Evolutionary conservation across 1,140 invertebrate genomes (phyloP).

Genomic region (Drosophila sucinea): DNA sequence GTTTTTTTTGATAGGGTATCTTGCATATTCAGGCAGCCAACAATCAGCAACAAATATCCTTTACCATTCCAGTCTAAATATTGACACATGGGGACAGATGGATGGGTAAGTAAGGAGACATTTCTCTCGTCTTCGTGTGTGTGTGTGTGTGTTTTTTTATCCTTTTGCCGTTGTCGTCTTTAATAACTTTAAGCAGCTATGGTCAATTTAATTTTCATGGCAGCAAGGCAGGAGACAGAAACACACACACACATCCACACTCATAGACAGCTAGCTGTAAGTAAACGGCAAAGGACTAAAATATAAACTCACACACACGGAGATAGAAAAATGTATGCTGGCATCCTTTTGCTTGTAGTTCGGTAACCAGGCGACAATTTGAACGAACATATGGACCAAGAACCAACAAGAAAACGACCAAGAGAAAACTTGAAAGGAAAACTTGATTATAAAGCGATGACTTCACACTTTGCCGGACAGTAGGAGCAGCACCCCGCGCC

Average conservation of each 20-base stretch:
- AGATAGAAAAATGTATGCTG: constrained; percentile 46
- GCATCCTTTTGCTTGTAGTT: constrained; percentile 39
- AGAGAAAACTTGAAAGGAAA: constrained; percentile 76
- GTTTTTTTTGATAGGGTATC: constrained; percentile 2
- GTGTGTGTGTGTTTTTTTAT: constrained; percentile 33
- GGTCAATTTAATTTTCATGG: constrained; percentile 82
- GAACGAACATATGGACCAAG: constrained; percentile 66
- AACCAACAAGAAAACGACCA: constrained; percentile 29
- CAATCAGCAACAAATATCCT: neutral
- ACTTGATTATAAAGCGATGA: constrained; percentile 83
- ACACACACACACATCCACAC: neutral
- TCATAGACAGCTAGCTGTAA: constrained; percentile 40
- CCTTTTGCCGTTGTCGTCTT: constrained; percentile 50
- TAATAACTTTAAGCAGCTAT: constrained; percentile 81
- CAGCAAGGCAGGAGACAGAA: constrained; percentile 49
- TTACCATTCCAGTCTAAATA: constrained; percentile 24
- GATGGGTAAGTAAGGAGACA: neutral
- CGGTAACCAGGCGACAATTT: constrained; percentile 67
- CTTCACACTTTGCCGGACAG: constrained; percentile 77
- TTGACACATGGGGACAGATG: constrained; percentile 8
- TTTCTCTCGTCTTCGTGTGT: constrained; percentile 25
- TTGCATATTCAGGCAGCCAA: constrained; percentile 7
- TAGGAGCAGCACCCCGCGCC: constrained; percentile 1
- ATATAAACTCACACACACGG: constrained; percentile 29
- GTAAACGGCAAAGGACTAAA: constrained; percentile 60